Conservation (phyloP, 2,113 vertebrate genomes). For the Limnothrissa miodon region DNA sequence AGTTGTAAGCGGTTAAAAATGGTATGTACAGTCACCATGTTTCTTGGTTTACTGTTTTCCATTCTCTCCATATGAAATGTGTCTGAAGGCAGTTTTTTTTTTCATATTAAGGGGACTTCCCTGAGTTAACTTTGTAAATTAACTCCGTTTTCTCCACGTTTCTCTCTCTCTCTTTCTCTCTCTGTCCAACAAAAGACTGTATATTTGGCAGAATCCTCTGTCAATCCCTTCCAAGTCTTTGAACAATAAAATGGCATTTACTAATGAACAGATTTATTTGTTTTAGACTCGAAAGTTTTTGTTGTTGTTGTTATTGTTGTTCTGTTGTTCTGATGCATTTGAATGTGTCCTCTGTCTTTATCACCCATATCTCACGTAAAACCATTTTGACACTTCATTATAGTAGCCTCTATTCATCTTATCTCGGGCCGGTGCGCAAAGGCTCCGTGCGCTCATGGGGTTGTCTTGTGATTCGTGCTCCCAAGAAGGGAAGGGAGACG, state of each 20-base stretch:
- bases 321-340: not conserved
- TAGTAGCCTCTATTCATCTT: not conserved
- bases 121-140: slow-evolving; percentile 41
- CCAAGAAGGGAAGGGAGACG: not conserved
- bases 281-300: not conserved
- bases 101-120: slow-evolving; percentile 19
- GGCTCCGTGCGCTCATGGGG: slow-evolving; percentile 11
- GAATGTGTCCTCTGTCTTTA: too few species aligned
- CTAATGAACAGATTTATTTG: slow-evolving; percentile 38
- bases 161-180: slow-evolving; percentile 37
- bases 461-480: slow-evolving; percentile 38
- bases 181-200: slow-evolving; percentile 45
- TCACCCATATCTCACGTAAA: too few species aligned
- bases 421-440: not conserved
- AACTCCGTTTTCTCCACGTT: slow-evolving; percentile 39
- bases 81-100: slow-evolving; percentile 34
- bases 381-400: not conserved
- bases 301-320: too few species aligned
- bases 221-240: slow-evolving; percentile 54
- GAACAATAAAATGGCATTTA: slow-evolving; percentile 69
- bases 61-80: not conserved
- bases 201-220: slow-evolving; percentile 25
- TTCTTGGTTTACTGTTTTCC: slow-evolving; percentile 32
- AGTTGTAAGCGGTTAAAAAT: slow-evolving; percentile 33
- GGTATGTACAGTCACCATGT: slow-evolving; percentile 44